A percentile compares a stretch with the other conserved stretches of the same genome.
Evolutionary conservation across 2,113 vertebrate species (phyloP).

Genomic region (Festucalex cinctus): DNA sequence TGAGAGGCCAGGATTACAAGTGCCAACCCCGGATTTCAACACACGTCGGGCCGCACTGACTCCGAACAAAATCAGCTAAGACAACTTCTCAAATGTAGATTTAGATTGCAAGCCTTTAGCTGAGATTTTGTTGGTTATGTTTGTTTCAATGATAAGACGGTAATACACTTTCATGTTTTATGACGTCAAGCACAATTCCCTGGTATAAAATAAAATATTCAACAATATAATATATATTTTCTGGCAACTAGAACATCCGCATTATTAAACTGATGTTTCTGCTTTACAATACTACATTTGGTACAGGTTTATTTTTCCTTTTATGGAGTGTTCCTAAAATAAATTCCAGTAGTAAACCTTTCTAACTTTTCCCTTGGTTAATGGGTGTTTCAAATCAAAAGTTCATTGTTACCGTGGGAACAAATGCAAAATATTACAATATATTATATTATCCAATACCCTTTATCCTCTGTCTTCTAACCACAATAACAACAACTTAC

Average conservation of each 20-base stretch:
- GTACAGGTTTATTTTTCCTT: slow-evolving; percentile 32
- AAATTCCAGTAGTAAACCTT: slow-evolving; percentile 43
- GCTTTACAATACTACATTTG: slow-evolving; percentile 20
- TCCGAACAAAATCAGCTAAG: neutral
- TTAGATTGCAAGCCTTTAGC: neutral
- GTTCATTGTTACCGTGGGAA: neutral
- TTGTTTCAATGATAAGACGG: neutral
- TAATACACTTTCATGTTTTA: neutral
- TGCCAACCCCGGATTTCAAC: slow-evolving; percentile 29
- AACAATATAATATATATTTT: slow-evolving; percentile 12
- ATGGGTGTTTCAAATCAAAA: slow-evolving; percentile 17
- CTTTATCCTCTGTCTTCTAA: slow-evolving; percentile 35
- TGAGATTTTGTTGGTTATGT: neutral
- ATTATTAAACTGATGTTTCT: slow-evolving; percentile 45
- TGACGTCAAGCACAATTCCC: neutral
- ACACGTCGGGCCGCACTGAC: neutral
- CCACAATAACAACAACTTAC: slow-evolving; percentile 7
- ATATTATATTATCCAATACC: neutral
- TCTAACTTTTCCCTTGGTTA: slow-evolving; percentile 21
- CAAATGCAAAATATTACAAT: neutral
- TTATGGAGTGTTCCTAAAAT: slow-evolving; percentile 29
- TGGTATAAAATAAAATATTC: neutral
- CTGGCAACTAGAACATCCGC: slow-evolving; percentile 42
- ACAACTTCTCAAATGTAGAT: neutral
- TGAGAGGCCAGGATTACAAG: slow-evolving; percentile 7